Evolutionary conservation across 2,888 invertebrate genomes (phyloP).

Genomic region (Leptopilina myrica): DNA sequence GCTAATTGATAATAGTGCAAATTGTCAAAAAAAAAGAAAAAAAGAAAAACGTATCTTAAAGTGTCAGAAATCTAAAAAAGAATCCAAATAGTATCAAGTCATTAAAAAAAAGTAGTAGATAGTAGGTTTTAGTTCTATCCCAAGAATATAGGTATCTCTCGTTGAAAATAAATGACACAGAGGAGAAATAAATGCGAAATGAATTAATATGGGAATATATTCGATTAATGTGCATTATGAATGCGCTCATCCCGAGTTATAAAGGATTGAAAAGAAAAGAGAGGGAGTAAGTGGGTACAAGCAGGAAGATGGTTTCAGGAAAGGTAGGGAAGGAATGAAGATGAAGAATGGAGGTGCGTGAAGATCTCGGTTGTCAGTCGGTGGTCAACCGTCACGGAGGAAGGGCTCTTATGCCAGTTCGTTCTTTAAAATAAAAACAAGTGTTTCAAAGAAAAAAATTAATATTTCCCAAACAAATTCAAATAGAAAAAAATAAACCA

Average conservation of each 20-base stretch:
- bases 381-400: slow-evolving; percentile 73
- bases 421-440: not conserved
- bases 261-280: slow-evolving; percentile 45
- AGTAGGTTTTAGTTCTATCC: too few relatives aligned
- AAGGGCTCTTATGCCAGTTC: slow-evolving; percentile 60
- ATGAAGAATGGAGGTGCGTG: slow-evolving; percentile 73
- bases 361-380: slow-evolving; percentile 75
- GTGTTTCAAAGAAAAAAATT: not conserved
- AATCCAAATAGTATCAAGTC: too few relatives aligned
- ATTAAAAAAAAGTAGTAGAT: too few relatives aligned
- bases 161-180: slow-evolving; percentile 7
- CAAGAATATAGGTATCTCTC: not conserved
- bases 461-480: not conserved
- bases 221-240: slow-evolving; percentile 39
- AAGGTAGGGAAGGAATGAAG: slow-evolving; percentile 68
- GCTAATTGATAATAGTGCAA: too few relatives aligned
- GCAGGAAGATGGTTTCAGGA: slow-evolving; percentile 53
- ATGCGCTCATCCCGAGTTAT: slow-evolving; percentile 44
- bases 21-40: too few relatives aligned
- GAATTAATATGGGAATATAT: not conserved
- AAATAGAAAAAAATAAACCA: not conserved
- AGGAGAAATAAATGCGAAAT: slow-evolving; percentile 34
- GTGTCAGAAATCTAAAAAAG: too few relatives aligned
- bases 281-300: slow-evolving; percentile 41
- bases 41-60: too few relatives aligned